phyloP scores from a whole-genome alignment of 1,140 invertebrate genomes.

The Sycophila sp. region DNA sequence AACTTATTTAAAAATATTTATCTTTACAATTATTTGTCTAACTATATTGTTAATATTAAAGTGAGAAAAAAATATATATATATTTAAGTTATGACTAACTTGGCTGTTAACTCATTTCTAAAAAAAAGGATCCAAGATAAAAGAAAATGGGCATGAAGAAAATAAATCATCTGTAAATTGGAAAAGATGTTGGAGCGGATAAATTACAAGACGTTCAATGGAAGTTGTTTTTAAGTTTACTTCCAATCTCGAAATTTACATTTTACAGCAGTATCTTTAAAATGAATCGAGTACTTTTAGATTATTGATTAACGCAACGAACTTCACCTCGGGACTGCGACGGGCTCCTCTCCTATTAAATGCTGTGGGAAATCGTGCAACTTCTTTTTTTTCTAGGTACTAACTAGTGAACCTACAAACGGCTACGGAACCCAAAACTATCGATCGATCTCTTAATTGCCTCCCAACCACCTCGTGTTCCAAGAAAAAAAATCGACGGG shows the following conservation, averaged over 20 bases:
- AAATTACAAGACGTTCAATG: slow-evolving; percentile 35
- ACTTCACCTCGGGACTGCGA: slow-evolving; percentile 38
- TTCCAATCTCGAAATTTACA: slow-evolving; percentile 49
- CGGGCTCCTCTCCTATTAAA: slow-evolving; percentile 21
- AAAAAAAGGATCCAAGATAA: too few relatives aligned
- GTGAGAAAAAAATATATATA: slow-evolving; percentile 4
- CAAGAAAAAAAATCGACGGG: too few relatives aligned
- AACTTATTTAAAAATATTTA: slow-evolving; percentile 32
- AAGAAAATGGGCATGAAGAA: too few relatives aligned
- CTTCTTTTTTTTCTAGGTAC: not conserved
- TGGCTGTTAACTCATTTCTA: not conserved
- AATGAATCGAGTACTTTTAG: slow-evolving; percentile 42
- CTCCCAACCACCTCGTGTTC: too few relatives aligned
- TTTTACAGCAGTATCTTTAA: slow-evolving; percentile 48
- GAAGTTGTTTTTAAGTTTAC: slow-evolving; percentile 46
- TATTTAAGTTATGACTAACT: not conserved
- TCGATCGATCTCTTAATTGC: slow-evolving; percentile 11
- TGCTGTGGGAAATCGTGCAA: not conserved
- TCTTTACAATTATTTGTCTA: slow-evolving; percentile 13
- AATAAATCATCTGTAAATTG: not conserved
- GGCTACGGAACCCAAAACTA: not conserved
- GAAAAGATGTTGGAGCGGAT: slow-evolving; percentile 19
- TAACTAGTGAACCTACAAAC: too few relatives aligned
- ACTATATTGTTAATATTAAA: slow-evolving; percentile 9
- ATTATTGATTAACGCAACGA: slow-evolving; percentile 41